Base-by-base conservation (phyloP, 1,140 invertebrate species). In the Teleogryllus occipitalis region DNA sequence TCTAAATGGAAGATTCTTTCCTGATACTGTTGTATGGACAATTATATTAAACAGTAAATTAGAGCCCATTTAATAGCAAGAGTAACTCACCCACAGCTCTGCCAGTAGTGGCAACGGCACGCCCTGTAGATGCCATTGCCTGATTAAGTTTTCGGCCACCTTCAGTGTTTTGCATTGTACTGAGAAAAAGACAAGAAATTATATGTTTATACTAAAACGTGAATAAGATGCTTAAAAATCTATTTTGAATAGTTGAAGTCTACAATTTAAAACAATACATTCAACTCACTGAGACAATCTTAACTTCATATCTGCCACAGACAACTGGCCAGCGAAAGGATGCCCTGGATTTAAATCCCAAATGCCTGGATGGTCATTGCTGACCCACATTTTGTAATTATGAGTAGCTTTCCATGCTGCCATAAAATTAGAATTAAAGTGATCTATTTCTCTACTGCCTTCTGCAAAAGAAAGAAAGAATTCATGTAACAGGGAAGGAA, bases 161-260 rank as follows among this genome's bases (percentile, higher is more conserved):
- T 87, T 98, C 97, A 49, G 95, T 95, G 83, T 93, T 97, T 83
- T 97, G 95, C 92, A 98, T 96, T 65, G 96, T 96, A 85, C 96
- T 98, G 83, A 39, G 89, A 89, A 84, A 81, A 27, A 82, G 78
- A 82, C 18, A n/a, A 81, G 7, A 18, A 6, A 54, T 14, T 65
- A 65, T 7, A 39, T 39, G 27, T 39, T 39, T 76, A 76, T 76
- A 76, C 15, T 18, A 2, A 2, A 76, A 15, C 7, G 75, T 76
- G 27, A 76, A 18, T 21, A 39, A 3, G 22, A 76, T 15, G 27
- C 15, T 76, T 18, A 14, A 22, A 76, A 76, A 22, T 7, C 14
- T 76, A 21, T 39, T 39, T 5, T 39, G 27, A 39, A 5, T 39
- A 39, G 27, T 39, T 39, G 1, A 39, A 39, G 5, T 1, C 27